Conservation (phyloP, 2,113 vertebrate genomes). For the Camelus bactrianus region DNA sequence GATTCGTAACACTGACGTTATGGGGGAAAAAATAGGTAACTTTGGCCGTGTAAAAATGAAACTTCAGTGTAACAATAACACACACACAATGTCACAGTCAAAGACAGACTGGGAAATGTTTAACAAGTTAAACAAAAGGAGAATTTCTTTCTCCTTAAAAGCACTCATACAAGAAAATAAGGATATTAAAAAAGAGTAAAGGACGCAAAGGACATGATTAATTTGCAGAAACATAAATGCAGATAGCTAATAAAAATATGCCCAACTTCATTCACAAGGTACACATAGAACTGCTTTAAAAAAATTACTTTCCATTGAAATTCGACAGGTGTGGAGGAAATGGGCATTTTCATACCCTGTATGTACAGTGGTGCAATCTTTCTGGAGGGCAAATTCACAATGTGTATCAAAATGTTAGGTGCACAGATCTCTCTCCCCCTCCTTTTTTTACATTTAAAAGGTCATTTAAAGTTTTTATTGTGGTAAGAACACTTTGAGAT, state of each 20-base stretch:
- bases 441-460: background rate
- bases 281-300: background rate
- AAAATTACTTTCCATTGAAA: background rate
- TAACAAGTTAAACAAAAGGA: background rate
- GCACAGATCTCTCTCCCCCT: background rate
- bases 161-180: background rate
- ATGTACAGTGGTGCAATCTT: background rate
- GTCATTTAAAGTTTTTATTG: background rate
- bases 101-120: background rate
- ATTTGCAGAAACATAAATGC: background rate
- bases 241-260: background rate
- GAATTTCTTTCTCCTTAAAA: background rate
- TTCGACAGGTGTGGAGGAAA: background rate
- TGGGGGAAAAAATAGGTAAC: background rate
- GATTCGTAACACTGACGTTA: background rate
- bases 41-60: background rate
- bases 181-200: background rate
- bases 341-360: background rate
- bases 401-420: background rate
- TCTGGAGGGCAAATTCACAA: background rate
- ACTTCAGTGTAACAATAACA: background rate
- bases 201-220: background rate
- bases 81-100: background rate
- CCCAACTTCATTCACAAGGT: background rate
- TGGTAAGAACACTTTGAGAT: background rate